A percentile compares a stretch with the other conserved stretches of the same genome.
phyloP scores from a whole-genome alignment of 2,888 invertebrate genomes.

The Eudiplozoon nipponicum region DNA sequence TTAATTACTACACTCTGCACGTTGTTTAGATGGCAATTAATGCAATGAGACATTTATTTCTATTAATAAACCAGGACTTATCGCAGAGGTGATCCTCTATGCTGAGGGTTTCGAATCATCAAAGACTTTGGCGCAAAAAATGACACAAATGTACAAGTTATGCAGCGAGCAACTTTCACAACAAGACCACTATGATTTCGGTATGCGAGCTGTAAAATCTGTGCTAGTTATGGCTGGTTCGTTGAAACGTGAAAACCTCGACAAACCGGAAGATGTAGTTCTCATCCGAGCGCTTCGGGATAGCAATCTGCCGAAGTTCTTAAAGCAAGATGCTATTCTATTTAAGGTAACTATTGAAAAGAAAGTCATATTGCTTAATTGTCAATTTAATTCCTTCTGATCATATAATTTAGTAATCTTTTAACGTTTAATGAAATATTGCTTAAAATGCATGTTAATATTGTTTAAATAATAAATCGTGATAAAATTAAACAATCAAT shows the following conservation, averaged over 20 bases:
- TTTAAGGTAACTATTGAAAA: conserved; percentile 34
- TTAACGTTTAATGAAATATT: no score
- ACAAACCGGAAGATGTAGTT: conserved; percentile 43
- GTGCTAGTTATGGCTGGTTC: conserved; percentile 67
- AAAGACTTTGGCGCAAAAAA: conserved; percentile 50
- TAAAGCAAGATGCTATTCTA: conserved; percentile 47
- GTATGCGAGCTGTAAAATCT: conserved; percentile 35
- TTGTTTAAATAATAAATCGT: no score
- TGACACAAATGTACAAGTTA: conserved; percentile 64
- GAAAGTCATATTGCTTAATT: background rate
- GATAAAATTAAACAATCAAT: no score
- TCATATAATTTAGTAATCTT: background rate
- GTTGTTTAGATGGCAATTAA: no score
- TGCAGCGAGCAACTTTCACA: conserved; percentile 62
- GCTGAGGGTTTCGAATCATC: conserved; percentile 67
- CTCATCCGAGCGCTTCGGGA: conserved; percentile 52
- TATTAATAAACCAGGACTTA: conserved; percentile 29
- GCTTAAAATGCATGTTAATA: no score
- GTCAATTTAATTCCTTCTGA: background rate
- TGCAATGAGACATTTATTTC: no score
- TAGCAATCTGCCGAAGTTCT: conserved; percentile 58
- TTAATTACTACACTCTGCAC: no score
- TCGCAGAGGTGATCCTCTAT: conserved; percentile 64
- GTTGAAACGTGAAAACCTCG: conserved; percentile 48
- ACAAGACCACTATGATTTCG: conserved; percentile 57